phyloP scores from a whole-genome alignment of 2,113 vertebrate species.

The Mustelus asterias region DNA sequence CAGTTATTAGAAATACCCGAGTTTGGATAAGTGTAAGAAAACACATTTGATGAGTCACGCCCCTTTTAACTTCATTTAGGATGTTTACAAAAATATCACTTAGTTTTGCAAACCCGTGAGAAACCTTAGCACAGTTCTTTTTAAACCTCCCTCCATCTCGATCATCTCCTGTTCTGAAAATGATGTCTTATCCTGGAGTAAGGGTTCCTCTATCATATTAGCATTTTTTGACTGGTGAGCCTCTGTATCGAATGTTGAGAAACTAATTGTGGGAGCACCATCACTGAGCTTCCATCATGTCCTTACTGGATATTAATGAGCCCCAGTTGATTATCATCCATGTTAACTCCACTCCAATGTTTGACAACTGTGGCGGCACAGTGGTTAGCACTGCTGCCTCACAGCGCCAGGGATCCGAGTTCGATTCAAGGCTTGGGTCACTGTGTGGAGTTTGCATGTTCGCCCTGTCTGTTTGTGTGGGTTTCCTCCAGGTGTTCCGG shows the following conservation, averaged over 20 bases:
- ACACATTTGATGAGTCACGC: neutral
- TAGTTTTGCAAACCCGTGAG: neutral
- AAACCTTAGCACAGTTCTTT: neutral
- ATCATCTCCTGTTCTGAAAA: neutral
- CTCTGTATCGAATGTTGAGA: neutral
- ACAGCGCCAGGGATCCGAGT: no score
- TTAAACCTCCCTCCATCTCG: neutral
- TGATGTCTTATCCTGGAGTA: neutral
- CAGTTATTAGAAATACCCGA: neutral
- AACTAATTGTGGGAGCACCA: neutral
- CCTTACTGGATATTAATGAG: neutral
- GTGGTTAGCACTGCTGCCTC: no score
- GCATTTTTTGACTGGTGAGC: neutral
- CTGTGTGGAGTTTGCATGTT: no score
- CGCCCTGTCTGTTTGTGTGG: no score
- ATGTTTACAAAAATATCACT: constrained; percentile 18
- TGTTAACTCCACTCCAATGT: neutral
- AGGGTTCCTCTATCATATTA: neutral
- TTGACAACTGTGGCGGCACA: neutral
- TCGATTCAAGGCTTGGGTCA: no score
- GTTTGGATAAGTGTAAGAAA: neutral
- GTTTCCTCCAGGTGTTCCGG: no score
- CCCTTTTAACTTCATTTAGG: neutral
- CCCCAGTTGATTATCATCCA: neutral
- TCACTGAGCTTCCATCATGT: neutral